phyloP scores from a whole-genome alignment of 2,888 invertebrate species.

The Eremobia ochroleuca region DNA sequence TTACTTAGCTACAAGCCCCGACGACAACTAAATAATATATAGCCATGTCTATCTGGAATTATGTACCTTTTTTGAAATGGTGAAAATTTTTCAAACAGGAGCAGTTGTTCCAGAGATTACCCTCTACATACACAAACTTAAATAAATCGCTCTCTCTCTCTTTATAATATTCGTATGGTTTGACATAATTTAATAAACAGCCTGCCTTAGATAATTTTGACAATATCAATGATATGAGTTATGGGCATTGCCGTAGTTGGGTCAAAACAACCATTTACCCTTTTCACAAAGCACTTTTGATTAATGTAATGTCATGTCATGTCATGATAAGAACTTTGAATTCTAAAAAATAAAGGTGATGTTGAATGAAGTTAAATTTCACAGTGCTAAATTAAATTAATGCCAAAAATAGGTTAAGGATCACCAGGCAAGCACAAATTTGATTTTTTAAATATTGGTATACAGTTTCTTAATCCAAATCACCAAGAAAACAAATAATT shows the following conservation, averaged over 20 bases:
- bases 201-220: background rate
- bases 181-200: background rate
- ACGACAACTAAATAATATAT: too few relatives aligned
- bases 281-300: conserved; percentile 14
- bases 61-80: too few relatives aligned
- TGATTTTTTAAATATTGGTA: background rate
- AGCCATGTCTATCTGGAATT: too few relatives aligned
- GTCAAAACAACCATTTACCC: background rate
- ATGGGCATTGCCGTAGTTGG: background rate
- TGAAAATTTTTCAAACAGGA: too few relatives aligned
- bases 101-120: too few relatives aligned
- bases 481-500: background rate
- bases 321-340: background rate
- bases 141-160: too few relatives aligned
- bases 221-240: background rate
- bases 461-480: background rate
- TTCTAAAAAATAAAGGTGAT: background rate
- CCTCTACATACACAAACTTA: too few relatives aligned
- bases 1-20: too few relatives aligned
- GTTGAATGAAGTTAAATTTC: background rate
- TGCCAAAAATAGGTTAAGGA: background rate
- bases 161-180: too few relatives aligned
- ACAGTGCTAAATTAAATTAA: background rate
- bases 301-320: background rate
- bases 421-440: background rate